Evolutionary conservation across 2,888 invertebrate species (phyloP), one percentile per base, ranked within the genome.

Genomic region (Polia nebulosa): DNA sequence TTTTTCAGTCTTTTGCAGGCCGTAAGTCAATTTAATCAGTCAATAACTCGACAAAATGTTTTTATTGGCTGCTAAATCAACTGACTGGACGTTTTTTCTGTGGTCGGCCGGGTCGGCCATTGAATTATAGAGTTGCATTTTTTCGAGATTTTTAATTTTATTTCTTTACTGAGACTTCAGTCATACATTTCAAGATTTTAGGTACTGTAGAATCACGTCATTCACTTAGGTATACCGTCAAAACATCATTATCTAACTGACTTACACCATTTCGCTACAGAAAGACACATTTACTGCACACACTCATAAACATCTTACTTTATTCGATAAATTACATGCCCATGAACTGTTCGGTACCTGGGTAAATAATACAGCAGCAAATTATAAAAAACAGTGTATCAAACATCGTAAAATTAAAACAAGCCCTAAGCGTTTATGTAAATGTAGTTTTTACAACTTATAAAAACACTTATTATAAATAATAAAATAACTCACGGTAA

Each of bases 11-110:
- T 82, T 85, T 84, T 85, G 82, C 79, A 73, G 80, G 51, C 80
- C 81, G 75, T 88, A 82, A 84, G 81, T 91, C 87, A 89, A 78
- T 87, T 87, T 88, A 88, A 89, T 86, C 77, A 85, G 82, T 76
- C 79, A 78, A 85, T 87, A 85, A 87, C 85, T 85, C 82, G 80
- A 83, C 82, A 78, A 83, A 80, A 80, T 73, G 69, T 80, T 85
- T 83, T 79, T 82, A 69, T 81, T 81, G 49, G 57, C 25, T 51
- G 27, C 22, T 78, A 63, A 77, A 81, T 81, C 49, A 81, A 49
- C 59, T 29, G 27, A 22, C 34, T 45, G 11, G 13, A 32, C 44
- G 9, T 45, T 60, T 62, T 60, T 79, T 58, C 17, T 76, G 6
- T 58, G 1, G 32, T 47, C 29, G 17, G 27, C 53, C n/a, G 47